Evolutionary conservation across 2,888 invertebrate genomes (phyloP), one percentile per base, ranked within the genome.

Genomic region (Vandiemenella viatica): DNA sequence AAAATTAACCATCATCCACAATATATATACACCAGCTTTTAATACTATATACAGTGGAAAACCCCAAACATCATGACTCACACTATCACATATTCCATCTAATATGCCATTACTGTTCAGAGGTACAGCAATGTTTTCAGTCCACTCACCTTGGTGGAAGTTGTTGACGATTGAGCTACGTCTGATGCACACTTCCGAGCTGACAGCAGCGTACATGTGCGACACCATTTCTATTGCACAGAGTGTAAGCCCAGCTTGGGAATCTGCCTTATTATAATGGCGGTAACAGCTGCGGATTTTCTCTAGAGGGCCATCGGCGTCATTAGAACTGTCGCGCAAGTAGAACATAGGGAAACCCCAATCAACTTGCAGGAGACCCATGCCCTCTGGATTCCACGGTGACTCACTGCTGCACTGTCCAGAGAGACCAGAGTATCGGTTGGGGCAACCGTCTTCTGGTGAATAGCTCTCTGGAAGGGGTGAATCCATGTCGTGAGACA

Each of bases 141-240:
- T 46, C 50, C 41, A 53, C 53, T 57, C 51, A 60, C 59, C 54
- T 45, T 65, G 65, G 55, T 63, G 66, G 15, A 73, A 58, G 51
- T 65, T 65, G 18, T 59, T 61, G 26, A 66, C 57, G 32, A 67
- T 58, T 41, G 51, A 37, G 55, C 66, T 78, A 60, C 90, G 75
- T 55, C 87, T 75, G 45, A 87, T 71, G 63, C 96, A 96, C 1
- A 88, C 83, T 56, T 79, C 79, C 3, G 87, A 81, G 64, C 87
- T 81, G 1, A 85, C 81, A 1, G 93, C 88, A 2, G 87, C 92
- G 66, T 77, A 83, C 95, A 96, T 96, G 59, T 87, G 86, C 0
- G 86, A 77, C 55, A 78, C 78, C 58, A 96, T 71, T 66, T 95
- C 83, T 2, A 91, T 68, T n/a, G 92, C 83, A 64, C 96, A 95